Base-by-base conservation (phyloP, 2,113 vertebrate species). In the Anolis sagrei region DNA sequence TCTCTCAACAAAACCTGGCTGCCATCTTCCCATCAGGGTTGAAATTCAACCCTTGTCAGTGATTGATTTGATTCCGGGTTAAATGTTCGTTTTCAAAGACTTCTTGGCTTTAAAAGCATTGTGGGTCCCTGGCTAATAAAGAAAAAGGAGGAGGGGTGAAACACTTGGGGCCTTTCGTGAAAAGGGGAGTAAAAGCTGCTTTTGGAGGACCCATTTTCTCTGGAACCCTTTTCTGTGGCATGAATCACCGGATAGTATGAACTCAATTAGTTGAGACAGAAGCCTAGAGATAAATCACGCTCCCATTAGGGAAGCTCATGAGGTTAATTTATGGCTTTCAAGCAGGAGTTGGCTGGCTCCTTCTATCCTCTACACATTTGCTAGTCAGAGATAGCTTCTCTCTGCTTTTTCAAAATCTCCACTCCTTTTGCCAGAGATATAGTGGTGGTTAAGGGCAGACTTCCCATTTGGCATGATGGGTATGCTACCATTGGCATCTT, bases 211-310 rank as follows among this genome's bases (percentile, higher is more conserved):
- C 95, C 94, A 90, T 95, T 93, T 92, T 93, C 93, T 83, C 70
- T 94, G 88, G 95, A 96, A 96, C 95, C 90, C 95, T 94, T 86
- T 94, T 96, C 95, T 94, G 86, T 3, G 94, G 94, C 94, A 95
- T 97, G 96, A 97, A 96, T 96, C 95, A 96, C 94, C 39, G 70
- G 16, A 88, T 81, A 70, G 34, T 87, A 93, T 91, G 95, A 96
- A 95, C 94, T 95, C 95, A 96, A 97, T 96, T 97, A 97, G 94
- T 61, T 21, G 89, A 96, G 95, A 95, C 94, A 94, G 93, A 93
- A 90, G 92, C 92, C 92, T 87, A 74, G 91, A 88, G 82, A 96
- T 97, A 96, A 97, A 96, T 97, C 96, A 96, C 73, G 90, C 86
- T 89, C 94, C 95, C 95, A 96, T 96, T 97, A 96, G 93, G 44